Base-by-base conservation (phyloP, 2,797 vertebrate species). In the Saxicola maurus region DNA sequence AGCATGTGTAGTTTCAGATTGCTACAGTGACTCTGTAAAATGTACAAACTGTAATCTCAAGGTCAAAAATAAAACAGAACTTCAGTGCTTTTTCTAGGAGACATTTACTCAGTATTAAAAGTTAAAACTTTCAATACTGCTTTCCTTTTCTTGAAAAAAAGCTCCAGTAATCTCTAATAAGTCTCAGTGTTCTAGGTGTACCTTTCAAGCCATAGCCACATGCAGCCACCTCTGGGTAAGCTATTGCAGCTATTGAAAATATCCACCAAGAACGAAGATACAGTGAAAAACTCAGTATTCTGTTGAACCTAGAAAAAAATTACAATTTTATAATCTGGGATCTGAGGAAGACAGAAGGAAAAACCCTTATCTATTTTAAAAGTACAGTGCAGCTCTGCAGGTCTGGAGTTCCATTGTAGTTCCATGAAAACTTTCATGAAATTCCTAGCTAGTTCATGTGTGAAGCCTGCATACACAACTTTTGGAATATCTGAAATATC, bases 21-120 rank as follows among this genome's bases (percentile, higher is more conserved):
- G 79, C 62, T 74, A 23, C 28, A 14, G 24, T 87, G 52, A 46
- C 81, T 89, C 79, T 87, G 38, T 66, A 71, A 86, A 82, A 69
- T 40, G 66, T 53, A 55, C 43, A 53, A 68, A 83, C 65, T 74
- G 49, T 76, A 76, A 79, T 86, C 30, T 88, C 72, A 91, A 92
- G 62, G 88, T 89, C 90, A 89, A 87, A 91, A 93, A 51, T 75
- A 35, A 85, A 91, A 17, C 10, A 18, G 24, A 52, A 53, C 43
- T 72, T 72, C 42, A 49, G 8, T 69, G n/a, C 20, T 89, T 81
- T 45, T 78, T 67, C 74, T 76, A 64, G 38, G 42, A 89, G 60
- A 33, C 5, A 8, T 81, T 81, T 72, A 42, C 10, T 65, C 78
- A 48, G 7, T 59, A 66, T 82, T 83, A 60, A 76, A 77, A 87